Evolutionary conservation across 2,888 invertebrate species (phyloP).

Genomic region (Diloba caeruleocephala): DNA sequence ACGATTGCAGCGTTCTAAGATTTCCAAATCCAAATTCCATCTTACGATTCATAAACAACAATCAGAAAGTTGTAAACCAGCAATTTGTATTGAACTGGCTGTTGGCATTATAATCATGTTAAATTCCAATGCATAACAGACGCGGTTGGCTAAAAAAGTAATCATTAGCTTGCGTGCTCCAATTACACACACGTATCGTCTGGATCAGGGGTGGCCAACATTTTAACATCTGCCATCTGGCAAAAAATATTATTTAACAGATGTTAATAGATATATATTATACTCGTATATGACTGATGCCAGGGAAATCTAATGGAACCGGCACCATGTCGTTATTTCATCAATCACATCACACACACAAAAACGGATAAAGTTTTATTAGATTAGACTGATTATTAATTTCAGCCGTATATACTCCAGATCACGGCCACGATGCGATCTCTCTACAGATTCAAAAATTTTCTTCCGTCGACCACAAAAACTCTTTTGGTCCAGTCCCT

Average conservation of each 20-base stretch:
- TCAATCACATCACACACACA: no score
- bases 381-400: no score
- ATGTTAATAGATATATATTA: no score
- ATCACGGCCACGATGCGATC: no score
- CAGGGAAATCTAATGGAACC: no score
- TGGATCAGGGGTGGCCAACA: conserved; percentile 23
- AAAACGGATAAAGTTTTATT: no score
- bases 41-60: background rate
- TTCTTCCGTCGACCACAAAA: no score
- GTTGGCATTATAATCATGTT: conserved; percentile 23
- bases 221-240: background rate
- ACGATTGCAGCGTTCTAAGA: background rate
- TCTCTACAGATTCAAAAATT: no score
- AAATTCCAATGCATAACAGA: conserved; percentile 42
- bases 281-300: no score
- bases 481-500: no score
- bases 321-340: no score
- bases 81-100: conserved; percentile 11
- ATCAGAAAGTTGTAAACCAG: conserved; percentile 16
- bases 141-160: conserved; percentile 36
- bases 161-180: conserved; percentile 39
- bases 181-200: conserved; percentile 28
- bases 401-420: no score
- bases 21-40: background rate
- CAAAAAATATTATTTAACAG: background rate